Conservation (phyloP, 2,888 invertebrate species). For the Anoncus sp. region DNA sequence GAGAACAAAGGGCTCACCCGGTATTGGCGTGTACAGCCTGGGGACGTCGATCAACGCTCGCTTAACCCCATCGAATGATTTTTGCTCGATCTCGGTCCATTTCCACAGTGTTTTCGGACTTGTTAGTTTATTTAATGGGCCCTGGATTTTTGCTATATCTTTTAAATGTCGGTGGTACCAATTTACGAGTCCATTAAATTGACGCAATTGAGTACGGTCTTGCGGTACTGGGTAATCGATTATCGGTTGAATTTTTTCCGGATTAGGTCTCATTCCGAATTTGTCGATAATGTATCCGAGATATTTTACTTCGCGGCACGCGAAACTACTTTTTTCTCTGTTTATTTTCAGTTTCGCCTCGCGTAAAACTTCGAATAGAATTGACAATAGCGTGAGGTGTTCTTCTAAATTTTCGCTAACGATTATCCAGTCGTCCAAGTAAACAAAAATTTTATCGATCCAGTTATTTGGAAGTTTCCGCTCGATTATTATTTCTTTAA, state of each 20-base stretch:
- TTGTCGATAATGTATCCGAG: constrained; percentile 59
- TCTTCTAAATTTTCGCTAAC: constrained; percentile 55
- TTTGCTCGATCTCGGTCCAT: constrained; percentile 56
- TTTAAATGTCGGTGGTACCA: constrained; percentile 54
- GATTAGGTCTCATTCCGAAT: constrained; percentile 54
- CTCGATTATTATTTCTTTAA: constrained; percentile 41
- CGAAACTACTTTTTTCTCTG: constrained; percentile 59
- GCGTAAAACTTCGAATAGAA: constrained; percentile 52
- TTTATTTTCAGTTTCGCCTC: constrained; percentile 54
- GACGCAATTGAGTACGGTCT: constrained; percentile 48
- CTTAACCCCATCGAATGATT: constrained; percentile 47
- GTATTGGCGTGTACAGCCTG: constrained; percentile 47
- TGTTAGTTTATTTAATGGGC: constrained; percentile 55
- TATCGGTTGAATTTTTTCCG: constrained; percentile 56
- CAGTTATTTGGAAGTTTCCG: constrained; percentile 50
- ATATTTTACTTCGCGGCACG: constrained; percentile 54
- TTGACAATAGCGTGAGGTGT: constrained; percentile 32
- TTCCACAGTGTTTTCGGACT: constrained; percentile 49
- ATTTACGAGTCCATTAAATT: constrained; percentile 49
- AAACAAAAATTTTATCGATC: constrained; percentile 50
- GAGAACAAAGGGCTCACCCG: constrained; percentile 47
- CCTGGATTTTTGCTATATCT: constrained; percentile 46
- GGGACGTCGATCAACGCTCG: constrained; percentile 41
- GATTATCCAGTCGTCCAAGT: constrained; percentile 57
- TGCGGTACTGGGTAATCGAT: constrained; percentile 48